Evolutionary conservation across 2,888 invertebrate genomes (phyloP), one percentile per base, ranked within the genome.

Genomic region (Eurytoma californica): DNA sequence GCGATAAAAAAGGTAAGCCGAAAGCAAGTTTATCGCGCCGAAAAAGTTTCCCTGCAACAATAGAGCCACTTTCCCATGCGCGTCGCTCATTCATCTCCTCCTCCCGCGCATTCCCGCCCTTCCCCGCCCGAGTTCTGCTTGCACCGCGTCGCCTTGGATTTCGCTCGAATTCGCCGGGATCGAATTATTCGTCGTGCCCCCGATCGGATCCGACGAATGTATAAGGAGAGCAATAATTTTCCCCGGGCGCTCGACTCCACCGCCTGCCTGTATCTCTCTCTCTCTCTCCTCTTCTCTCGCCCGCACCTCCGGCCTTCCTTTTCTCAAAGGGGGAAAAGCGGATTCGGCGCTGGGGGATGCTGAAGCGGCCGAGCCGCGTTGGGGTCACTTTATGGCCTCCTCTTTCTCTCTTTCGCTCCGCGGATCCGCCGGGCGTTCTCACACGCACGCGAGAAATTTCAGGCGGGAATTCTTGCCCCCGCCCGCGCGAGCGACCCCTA

Each of bases 151-250:
- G 74, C 28, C 75, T 80, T 80, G 77, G 78, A 80, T 80, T 80
- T 78, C 74, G 72, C 63, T 69, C 69, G 73, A 77, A 63, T 73
- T 73, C 73, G 80, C 61, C 57, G 77, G 49, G 80, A 82, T 84
- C 83, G 83, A 87, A 85, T 88, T 88, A 88, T 88, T 88, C 86
- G 85, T 80, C 72, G 82, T 69, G 80, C 83, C 83, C 83, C 84
- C 86, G 84, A 85, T 84, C 83, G 82, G 82, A 82, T 81, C 76
- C 83, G 83, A 87, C 87, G 89, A 88, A 89, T 89, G 84, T 88
- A 88, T 87, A 88, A 89, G 87, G 83, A 86, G 87, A 88, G 88
- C 87, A 88, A 89, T 89, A 89, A 89, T 89, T 89, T 87, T 86
- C 84, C 85, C 80, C 83, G 83, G 83, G 77, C 72, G 72, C 74